phyloP scores from a whole-genome alignment of 2,113 vertebrate species.

The Leucoraja erinaceus region DNA sequence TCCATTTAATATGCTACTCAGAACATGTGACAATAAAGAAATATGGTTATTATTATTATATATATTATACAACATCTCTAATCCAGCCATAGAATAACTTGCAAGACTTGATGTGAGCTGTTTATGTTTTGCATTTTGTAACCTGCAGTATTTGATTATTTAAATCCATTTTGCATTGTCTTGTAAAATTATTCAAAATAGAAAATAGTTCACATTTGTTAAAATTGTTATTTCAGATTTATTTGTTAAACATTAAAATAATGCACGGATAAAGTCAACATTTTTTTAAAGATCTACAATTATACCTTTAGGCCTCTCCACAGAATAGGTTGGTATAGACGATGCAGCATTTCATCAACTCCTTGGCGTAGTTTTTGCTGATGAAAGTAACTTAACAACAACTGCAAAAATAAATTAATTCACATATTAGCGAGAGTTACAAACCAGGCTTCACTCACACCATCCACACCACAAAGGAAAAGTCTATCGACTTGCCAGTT shows the following conservation, averaged over 20 bases:
- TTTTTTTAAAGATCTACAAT: neutral
- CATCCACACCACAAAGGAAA: neutral
- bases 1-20: too few species aligned
- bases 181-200: neutral
- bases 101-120: neutral
- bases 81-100: neutral
- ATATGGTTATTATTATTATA: neutral
- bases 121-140: neutral
- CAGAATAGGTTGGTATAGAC: constrained; percentile 82
- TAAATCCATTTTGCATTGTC: neutral
- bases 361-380: constrained; percentile 68
- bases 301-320: constrained; percentile 83
- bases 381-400: constrained; percentile 80
- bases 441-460: neutral
- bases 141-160: neutral
- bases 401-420: constrained; percentile 51
- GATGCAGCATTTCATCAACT: constrained; percentile 80
- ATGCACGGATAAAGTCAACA: too few species aligned
- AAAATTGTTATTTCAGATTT: neutral
- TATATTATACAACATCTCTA: neutral
- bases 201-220: neutral
- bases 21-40: neutral
- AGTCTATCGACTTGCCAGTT: neutral
- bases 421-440: neutral
- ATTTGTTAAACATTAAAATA: neutral